A percentile compares a stretch with the other conserved stretches of the same genome.
Evolutionary conservation across 2,113 vertebrate genomes (phyloP).

Genomic region (Xiphophorus hellerii): DNA sequence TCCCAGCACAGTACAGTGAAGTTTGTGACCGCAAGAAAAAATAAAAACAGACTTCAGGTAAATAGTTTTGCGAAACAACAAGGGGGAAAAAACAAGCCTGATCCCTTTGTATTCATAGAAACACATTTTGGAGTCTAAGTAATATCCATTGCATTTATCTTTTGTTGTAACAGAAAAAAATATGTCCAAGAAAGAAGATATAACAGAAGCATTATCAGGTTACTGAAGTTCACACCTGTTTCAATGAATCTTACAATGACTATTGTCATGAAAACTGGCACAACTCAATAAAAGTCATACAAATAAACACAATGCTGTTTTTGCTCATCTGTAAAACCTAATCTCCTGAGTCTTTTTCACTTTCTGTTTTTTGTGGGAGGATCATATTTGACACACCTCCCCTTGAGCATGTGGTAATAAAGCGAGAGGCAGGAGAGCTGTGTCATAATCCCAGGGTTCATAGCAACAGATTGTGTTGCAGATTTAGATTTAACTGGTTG

Average conservation of each 20-base stretch:
- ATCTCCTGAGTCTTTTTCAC: not conserved
- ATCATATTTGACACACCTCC: not conserved
- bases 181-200: no score
- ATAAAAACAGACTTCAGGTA: no score
- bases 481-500: slow-evolving; percentile 39
- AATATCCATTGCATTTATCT: not conserved
- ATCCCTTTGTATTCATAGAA: no score
- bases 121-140: not conserved
- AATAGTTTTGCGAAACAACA: not conserved
- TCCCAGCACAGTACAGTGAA: no score
- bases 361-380: slow-evolving; percentile 1
- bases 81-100: not conserved
- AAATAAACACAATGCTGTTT: slow-evolving; percentile 4
- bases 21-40: no score
- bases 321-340: slow-evolving; percentile 18
- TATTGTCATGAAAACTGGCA: slow-evolving; percentile 13
- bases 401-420: slow-evolving; percentile 9
- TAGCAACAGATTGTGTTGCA: not conserved
- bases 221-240: slow-evolving; percentile 19
- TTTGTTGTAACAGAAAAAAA: no score
- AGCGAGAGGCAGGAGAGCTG: slow-evolving; percentile 12
- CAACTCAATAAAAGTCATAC: slow-evolving; percentile 10
- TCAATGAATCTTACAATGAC: not conserved
- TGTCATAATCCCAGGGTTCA: slow-evolving; percentile 18
- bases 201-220: no score